A percentile compares a stretch with the other conserved stretches of the same genome.
phyloP scores from a whole-genome alignment of 1,140 invertebrate genomes.

The Dolichoris vasculosae region DNA sequence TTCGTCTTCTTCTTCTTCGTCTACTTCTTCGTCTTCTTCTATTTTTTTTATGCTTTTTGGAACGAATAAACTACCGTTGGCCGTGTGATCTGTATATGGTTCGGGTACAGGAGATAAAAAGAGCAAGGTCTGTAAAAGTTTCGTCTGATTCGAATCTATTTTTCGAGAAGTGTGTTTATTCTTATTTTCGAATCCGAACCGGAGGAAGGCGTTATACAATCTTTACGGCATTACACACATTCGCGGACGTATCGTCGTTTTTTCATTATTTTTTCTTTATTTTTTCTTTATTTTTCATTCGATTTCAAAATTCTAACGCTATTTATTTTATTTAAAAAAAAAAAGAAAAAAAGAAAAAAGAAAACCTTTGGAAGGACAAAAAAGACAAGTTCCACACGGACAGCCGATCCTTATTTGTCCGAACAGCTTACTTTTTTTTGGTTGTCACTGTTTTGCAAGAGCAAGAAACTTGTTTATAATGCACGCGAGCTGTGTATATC shows the following conservation, averaged over 20 bases:
- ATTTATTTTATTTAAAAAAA: background rate
- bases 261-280: background rate
- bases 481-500: background rate
- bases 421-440: background rate
- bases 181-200: background rate
- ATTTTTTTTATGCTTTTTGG: background rate
- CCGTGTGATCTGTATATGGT: background rate
- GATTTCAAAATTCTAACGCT: background rate
- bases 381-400: background rate
- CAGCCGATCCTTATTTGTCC: background rate
- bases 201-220: background rate
- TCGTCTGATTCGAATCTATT: slow-evolving; percentile 4
- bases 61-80: too few species aligned
- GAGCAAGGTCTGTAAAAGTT: background rate
- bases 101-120: background rate
- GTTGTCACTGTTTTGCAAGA: background rate
- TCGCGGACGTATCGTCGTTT: background rate
- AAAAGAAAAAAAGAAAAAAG: background rate
- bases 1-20: background rate
- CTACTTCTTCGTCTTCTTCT: background rate
- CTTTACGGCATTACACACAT: background rate
- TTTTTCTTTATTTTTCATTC: background rate
- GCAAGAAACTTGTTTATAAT: slow-evolving; percentile 5
- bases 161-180: background rate
- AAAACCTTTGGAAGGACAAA: too few species aligned